A percentile compares a stretch with the other conserved stretches of the same genome.
phyloP scores from a whole-genome alignment of 2,888 invertebrate species.

The Nemotelus nigrinus region DNA sequence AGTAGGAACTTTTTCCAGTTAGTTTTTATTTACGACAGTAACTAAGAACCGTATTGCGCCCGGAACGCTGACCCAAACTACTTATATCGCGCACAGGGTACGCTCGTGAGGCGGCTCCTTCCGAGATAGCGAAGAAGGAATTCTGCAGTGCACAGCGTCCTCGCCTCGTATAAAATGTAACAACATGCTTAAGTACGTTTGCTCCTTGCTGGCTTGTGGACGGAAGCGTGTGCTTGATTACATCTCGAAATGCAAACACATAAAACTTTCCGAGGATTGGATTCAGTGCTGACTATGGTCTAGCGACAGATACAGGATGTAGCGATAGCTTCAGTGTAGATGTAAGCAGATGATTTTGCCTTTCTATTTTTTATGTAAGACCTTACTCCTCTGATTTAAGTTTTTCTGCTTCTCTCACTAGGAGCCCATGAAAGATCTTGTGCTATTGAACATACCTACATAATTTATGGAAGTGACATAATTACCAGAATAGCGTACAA shows the following conservation, averaged over 20 bases:
- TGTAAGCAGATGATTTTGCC: too few species aligned
- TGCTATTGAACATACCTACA: constrained; percentile 32
- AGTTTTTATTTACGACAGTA: constrained; percentile 4
- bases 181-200: constrained; percentile 8
- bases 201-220: neutral
- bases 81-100: neutral
- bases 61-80: neutral
- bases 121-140: neutral
- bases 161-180: neutral
- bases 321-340: too few species aligned
- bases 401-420: neutral
- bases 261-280: constrained; percentile 19
- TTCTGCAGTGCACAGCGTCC: neutral
- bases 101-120: constrained; percentile 15
- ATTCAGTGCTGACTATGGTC: neutral
- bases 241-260: constrained; percentile 37
- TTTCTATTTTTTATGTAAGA: neutral
- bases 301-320: too few species aligned
- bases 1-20: neutral
- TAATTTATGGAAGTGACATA: constrained; percentile 44
- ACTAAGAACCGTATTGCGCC: neutral
- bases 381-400: neutral
- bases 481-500: constrained; percentile 27
- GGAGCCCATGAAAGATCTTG: constrained; percentile 20
- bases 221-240: constrained; percentile 30